Evolutionary conservation across 1,140 invertebrate species (phyloP), one percentile per base, ranked within the genome.

Genomic region (Myzus persicae): DNA sequence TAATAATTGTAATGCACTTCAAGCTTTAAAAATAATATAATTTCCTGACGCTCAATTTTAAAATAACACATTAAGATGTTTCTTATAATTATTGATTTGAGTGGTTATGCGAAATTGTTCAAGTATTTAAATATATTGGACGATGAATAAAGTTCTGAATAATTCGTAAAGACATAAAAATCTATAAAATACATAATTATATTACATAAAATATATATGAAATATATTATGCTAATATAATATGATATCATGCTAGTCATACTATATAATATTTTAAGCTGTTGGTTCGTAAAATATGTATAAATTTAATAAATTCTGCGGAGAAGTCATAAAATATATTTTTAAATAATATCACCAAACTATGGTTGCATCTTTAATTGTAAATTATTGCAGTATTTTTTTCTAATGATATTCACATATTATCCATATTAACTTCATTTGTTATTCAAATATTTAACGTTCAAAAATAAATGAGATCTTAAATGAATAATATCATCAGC

Each of bases 221-320:
- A 84, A 84, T 82, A 26, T 84, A 84, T 42, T 82, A 84, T 44
- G 31, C n/a, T 87, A 40, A 26, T 40, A 42, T 40, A 84, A 9
- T 42, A 84, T 82, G 22, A 42, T 40, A 84, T 2, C 31, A 84
- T 82, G 22, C 36, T 38, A 3, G 76, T 76, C n/a, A 36, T n/a
- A 76, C 5, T 82, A 24, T 82, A 8, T 38, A 38, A 82, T 38
- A 82, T 38, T 82, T 38, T 82, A 82, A 82, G 22, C 36, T 82
- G 36, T 44, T 44, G 7, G 42, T 87, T 36, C 31, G n/a, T 87
- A 85, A 44, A 42, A 31, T 48, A 87, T 46, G 18, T 44, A 46
- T 48, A 87, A n/a, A 26, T 85, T 85, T 85, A 85, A 85, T 85
- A 44, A 85, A 87, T 87, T 87, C 85, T 22, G 42, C 20, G 31